Percentiles rank a stretch among this genome's conserved stretches.
Conservation (phyloP, 2,113 vertebrate species). For the Genyomyrus donnyi region DNA sequence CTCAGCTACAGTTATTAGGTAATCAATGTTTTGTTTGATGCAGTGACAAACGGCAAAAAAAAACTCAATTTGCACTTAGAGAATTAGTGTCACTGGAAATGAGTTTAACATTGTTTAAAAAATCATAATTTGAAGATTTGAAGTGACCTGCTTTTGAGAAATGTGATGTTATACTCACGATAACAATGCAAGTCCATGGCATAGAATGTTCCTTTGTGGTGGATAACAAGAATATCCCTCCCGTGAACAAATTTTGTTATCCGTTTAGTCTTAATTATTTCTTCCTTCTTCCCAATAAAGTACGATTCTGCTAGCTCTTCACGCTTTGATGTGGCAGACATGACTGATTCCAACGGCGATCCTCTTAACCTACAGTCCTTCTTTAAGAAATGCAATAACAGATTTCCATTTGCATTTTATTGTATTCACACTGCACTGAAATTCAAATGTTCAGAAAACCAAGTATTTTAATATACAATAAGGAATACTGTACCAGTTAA, state of each 20-base stretch:
- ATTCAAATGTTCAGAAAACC: neutral
- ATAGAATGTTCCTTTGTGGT: conserved; percentile 68
- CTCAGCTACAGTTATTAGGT: neutral
- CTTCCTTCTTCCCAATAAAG: conserved; percentile 69
- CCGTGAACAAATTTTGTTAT: conserved; percentile 60
- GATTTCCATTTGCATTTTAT: neutral
- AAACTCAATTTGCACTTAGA: neutral
- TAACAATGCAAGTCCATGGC: conserved; percentile 86
- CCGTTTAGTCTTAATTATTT: conserved; percentile 64
- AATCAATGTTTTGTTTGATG: neutral
- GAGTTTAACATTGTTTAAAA: neutral
- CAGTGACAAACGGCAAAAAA: neutral
- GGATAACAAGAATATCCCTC: conserved; percentile 75
- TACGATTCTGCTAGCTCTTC: conserved; percentile 42
- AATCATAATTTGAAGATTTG: too few species aligned
- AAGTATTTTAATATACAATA: neutral
- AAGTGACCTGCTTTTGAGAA: neutral
- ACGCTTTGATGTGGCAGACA: conserved; percentile 36
- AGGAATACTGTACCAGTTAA: neutral
- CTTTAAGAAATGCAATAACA: neutral
- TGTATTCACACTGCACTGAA: neutral
- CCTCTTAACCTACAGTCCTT: neutral
- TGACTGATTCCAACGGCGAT: neutral
- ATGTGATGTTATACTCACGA: conserved; percentile 64
- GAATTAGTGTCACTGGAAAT: neutral